phyloP scores from a whole-genome alignment of 2,888 invertebrate genomes.

The Stenotaenia linearis region DNA sequence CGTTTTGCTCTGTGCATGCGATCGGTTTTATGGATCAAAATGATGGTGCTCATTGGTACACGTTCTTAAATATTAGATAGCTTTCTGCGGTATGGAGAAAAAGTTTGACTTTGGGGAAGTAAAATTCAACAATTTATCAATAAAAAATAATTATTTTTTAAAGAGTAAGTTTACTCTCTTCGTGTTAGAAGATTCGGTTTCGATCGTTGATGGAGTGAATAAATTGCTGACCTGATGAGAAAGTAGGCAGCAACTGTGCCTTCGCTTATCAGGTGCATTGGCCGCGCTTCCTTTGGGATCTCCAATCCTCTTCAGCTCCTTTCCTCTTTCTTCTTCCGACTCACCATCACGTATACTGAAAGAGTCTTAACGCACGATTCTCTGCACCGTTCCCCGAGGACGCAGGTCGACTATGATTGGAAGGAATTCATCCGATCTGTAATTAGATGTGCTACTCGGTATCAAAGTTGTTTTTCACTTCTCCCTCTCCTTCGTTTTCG shows the following conservation, averaged over 20 bases:
- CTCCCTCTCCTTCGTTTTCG: neutral
- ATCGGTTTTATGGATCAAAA: conserved; percentile 15
- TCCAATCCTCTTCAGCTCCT: neutral
- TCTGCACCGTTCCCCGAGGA: neutral
- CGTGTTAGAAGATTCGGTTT: neutral
- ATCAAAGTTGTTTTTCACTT: neutral
- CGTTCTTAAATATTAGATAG: neutral
- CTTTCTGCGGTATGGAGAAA: neutral
- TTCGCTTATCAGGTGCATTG: neutral
- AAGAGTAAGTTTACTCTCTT: neutral
- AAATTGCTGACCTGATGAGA: neutral
- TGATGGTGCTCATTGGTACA: neutral
- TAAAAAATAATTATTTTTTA: neutral
- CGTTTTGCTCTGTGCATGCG: conserved; percentile 12
- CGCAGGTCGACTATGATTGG: neutral
- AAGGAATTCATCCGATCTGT: neutral
- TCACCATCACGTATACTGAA: neutral
- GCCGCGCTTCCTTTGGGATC: conserved; percentile 3
- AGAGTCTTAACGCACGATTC: conserved; percentile 13
- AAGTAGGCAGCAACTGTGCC: neutral
- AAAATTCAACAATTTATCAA: neutral
- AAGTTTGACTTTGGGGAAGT: neutral
- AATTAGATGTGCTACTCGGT: neutral
- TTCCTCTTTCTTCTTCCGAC: neutral
- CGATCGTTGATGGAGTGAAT: neutral